Conservation (phyloP, 2,113 vertebrate species). For the Serinus canaria region DNA sequence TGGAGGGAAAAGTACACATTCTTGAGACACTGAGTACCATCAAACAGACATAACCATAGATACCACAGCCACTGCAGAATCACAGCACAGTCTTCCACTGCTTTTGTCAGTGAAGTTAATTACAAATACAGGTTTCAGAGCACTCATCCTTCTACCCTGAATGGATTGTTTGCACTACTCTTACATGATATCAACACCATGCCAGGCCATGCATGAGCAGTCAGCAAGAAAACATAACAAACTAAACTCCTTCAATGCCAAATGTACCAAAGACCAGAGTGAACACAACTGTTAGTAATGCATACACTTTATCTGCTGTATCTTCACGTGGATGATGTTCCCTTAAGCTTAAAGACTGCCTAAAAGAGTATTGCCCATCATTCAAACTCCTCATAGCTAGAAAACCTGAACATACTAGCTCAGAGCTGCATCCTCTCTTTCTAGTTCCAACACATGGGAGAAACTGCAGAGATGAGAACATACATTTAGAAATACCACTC, state of each 20-base stretch:
- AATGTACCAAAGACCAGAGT: background rate
- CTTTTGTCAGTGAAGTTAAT: background rate
- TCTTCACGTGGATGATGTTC: background rate
- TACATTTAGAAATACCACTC: background rate
- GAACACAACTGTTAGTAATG: background rate
- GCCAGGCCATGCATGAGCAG: accelerated
- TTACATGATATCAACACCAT: background rate
- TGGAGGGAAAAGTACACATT: background rate
- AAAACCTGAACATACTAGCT: background rate
- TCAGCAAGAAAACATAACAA: background rate
- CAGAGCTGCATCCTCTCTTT: background rate
- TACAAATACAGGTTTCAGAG: background rate
- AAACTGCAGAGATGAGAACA: background rate
- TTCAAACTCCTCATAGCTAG: background rate
- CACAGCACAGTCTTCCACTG: background rate
- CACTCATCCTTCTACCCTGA: background rate
- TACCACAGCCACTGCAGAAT: background rate
- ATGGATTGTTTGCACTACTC: background rate
- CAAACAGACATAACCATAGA: background rate
- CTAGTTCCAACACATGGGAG: background rate
- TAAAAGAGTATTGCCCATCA: background rate
- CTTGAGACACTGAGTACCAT: background rate
- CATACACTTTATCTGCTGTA: background rate
- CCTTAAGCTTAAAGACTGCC: background rate
- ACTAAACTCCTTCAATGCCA: background rate